These are phyloP conservation scores for Cebus imitator DNA, from an alignment of 2,113 vertebrate species.

Conservation along the genomic window DNA sequence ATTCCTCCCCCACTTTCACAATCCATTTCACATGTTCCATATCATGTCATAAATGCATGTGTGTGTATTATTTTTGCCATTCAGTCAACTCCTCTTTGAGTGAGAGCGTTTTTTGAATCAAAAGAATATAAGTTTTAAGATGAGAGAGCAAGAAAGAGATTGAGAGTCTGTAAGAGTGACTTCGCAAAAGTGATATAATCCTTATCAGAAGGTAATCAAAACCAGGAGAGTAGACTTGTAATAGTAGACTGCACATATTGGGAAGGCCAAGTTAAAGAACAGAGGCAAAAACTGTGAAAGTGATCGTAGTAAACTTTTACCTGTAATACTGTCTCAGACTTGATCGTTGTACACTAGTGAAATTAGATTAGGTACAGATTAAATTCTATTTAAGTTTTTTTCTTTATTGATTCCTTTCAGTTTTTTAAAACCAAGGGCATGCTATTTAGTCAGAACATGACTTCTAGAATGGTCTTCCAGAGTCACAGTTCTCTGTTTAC, in stretches of 20 bases:
- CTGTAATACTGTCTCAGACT: not conserved
- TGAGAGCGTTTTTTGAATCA: conserved; percentile 49
- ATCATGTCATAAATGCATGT: conserved; percentile 80
- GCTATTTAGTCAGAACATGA: conserved; percentile 15
- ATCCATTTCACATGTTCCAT: conserved; percentile 75
- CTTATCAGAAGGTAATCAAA: not conserved
- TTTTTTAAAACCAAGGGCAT: not conserved
- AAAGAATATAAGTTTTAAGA: not conserved
- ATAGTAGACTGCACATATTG: not conserved
- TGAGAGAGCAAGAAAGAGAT: conserved; percentile 24
- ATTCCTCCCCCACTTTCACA: conserved; percentile 68
- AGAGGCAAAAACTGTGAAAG: not conserved
- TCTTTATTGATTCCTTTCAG: not conserved
- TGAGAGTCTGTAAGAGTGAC: conserved; percentile 5
- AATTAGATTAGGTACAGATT: not conserved
- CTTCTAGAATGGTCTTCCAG: not conserved
- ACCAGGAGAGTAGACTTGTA: not conserved
- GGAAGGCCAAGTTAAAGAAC: not conserved
- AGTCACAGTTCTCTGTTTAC: not conserved
- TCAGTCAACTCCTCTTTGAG: conserved; percentile 59
- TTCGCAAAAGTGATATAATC: not conserved
- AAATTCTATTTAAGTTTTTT: not conserved
- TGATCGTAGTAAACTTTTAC: not conserved
- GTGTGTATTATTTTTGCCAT: conserved; percentile 80
- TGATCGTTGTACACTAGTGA: not conserved